A percentile compares a stretch with the other conserved stretches of the same genome.
phyloP scores from a whole-genome alignment of 2,797 vertebrate species.

The Taeniopygia guttata region DNA sequence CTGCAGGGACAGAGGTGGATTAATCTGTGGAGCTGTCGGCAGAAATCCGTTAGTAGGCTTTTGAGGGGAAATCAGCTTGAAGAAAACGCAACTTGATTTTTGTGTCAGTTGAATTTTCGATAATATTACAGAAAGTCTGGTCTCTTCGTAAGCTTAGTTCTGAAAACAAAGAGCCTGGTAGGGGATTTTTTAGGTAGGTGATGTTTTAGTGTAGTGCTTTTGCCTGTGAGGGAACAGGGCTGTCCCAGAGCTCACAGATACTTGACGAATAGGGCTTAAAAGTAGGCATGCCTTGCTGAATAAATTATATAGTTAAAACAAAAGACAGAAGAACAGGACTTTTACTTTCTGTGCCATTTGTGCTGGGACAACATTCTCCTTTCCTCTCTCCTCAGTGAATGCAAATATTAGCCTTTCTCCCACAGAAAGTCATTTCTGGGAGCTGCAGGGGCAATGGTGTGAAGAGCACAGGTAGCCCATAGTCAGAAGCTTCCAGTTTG shows the following conservation, averaged over 20 bases:
- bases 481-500: not conserved
- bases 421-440: not conserved
- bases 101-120: not conserved
- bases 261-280: not conserved
- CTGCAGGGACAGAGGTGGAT: slow-evolving; percentile 21
- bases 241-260: not conserved
- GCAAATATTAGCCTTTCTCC: not conserved
- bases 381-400: not conserved
- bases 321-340: not conserved
- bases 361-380: not conserved
- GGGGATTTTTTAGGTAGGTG: not conserved
- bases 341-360: fast-evolving
- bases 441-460: not conserved
- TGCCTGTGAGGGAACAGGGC: not conserved
- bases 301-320: not conserved
- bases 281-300: not conserved
- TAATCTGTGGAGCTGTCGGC: not conserved
- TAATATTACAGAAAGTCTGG: not conserved
- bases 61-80: not conserved
- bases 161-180: not conserved
- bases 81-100: not conserved
- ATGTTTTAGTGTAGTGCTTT: not conserved
- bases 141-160: not conserved
- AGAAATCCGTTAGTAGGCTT: not conserved
- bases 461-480: not conserved